These are phyloP conservation scores for Tapera naevia DNA, from an alignment of 2,797 vertebrate species.

Conservation along the genomic window DNA sequence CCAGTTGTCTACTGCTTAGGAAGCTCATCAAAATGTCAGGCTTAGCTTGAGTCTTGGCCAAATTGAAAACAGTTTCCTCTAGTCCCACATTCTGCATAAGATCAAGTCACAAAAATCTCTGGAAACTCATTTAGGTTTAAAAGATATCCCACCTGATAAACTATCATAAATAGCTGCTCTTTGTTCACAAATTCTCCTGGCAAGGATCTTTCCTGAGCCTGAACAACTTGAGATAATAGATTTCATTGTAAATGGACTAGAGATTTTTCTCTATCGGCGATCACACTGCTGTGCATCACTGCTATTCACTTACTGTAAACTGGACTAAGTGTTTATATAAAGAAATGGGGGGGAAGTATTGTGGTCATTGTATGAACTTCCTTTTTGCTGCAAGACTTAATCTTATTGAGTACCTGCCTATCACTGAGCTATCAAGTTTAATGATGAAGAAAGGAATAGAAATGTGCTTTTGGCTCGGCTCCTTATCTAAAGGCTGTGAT, in stretches of 20 bases:
- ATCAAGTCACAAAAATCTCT: not conserved
- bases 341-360: not conserved
- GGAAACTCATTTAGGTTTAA: not conserved
- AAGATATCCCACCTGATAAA: not conserved
- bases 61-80: not conserved
- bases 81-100: not conserved
- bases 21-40: conserved; percentile 38
- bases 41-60: not conserved
- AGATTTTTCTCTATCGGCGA: not conserved
- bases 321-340: not conserved
- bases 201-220: not conserved
- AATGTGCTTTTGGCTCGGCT: conserved; percentile 34
- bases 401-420: conserved; percentile 30
- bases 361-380: not conserved
- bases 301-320: not conserved
- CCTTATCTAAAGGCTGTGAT: conserved; percentile 36
- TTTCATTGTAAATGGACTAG: not conserved
- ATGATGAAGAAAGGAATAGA: conserved; percentile 45
- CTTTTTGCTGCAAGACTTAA: conserved; percentile 10
- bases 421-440: conserved; percentile 43
- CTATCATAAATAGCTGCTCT: not conserved
- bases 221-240: not conserved
- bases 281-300: not conserved
- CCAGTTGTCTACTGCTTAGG: not conserved
- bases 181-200: not conserved